These are phyloP conservation scores for Mythimna vitellina DNA, from an alignment of 2,888 invertebrate genomes.

Conservation along the genomic window DNA sequence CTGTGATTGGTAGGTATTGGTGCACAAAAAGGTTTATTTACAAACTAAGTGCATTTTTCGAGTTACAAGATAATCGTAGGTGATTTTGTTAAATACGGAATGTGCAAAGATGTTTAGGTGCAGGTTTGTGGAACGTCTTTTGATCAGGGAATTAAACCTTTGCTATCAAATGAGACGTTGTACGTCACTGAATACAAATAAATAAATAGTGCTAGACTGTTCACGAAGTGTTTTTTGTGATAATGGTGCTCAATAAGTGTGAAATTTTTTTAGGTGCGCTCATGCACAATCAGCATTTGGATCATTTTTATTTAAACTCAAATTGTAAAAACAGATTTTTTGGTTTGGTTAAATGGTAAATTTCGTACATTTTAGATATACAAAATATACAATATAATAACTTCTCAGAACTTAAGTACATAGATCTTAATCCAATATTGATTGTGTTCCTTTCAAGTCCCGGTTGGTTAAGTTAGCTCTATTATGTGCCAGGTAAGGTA, in stretches of 20 bases:
- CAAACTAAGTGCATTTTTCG: constrained; percentile 61
- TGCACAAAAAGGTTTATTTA: constrained; percentile 57
- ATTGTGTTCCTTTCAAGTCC: constrained; percentile 53
- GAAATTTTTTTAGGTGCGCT: constrained; percentile 34
- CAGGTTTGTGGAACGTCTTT: constrained; percentile 46
- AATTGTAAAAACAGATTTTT: not conserved
- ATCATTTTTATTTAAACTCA: constrained; percentile 20
- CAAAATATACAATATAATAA: constrained; percentile 11
- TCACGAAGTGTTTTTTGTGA: constrained; percentile 29
- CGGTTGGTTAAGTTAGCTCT: constrained; percentile 40
- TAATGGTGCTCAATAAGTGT: constrained; percentile 33
- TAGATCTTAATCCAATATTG: constrained; percentile 60
- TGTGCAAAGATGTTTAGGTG: constrained; percentile 54
- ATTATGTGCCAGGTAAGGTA: constrained; percentile 65
- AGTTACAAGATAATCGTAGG: constrained; percentile 34
- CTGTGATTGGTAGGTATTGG: constrained; percentile 56
- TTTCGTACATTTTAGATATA: no score
- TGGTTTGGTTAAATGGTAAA: no score
- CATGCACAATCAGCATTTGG: constrained; percentile 47
- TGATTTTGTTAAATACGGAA: constrained; percentile 26
- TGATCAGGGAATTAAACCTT: constrained; percentile 41
- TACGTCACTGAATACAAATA: constrained; percentile 42
- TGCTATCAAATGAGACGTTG: constrained; percentile 49
- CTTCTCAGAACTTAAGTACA: constrained; percentile 3
- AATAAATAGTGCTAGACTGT: constrained; percentile 43